Percentiles rank a stretch among this genome's conserved stretches.
These are phyloP conservation scores for Heliconius ismenius DNA, from an alignment of 2,888 invertebrate genomes.

Conservation along the genomic window DNA sequence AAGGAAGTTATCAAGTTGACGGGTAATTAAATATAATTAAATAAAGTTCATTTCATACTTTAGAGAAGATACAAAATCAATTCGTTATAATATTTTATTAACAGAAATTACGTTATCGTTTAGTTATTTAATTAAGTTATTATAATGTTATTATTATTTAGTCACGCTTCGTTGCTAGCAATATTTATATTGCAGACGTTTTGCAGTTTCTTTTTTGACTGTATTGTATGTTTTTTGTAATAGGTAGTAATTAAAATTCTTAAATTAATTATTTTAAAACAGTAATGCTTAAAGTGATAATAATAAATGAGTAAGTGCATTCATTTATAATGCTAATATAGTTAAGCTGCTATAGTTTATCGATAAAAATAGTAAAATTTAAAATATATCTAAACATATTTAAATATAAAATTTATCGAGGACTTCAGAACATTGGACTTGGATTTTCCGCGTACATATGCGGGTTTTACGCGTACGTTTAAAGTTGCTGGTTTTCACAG, in stretches of 20 bases:
- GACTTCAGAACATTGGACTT: not conserved
- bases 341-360: not conserved
- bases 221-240: not conserved
- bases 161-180: slow-evolving; percentile 8
- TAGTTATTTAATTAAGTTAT: slow-evolving; percentile 16
- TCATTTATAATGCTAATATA: not conserved
- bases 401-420: not conserved
- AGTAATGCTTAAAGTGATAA: no score
- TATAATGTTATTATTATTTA: slow-evolving; percentile 16
- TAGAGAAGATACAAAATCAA: slow-evolving; percentile 6
- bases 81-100: slow-evolving; percentile 15
- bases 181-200: not conserved
- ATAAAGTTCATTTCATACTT: not conserved
- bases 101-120: slow-evolving; percentile 3
- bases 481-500: not conserved
- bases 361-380: no score
- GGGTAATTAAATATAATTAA: slow-evolving; percentile 16
- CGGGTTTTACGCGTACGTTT: slow-evolving; percentile 6
- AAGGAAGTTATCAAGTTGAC: slow-evolving; percentile 13
- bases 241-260: no score
- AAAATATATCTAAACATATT: not conserved
- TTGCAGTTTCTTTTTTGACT: not conserved
- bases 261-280: no score
- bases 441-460: not conserved
- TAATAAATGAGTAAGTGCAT: not conserved